Evolutionary conservation across 2,888 invertebrate genomes (phyloP).

Genomic region (Epicampocera succincta): DNA sequence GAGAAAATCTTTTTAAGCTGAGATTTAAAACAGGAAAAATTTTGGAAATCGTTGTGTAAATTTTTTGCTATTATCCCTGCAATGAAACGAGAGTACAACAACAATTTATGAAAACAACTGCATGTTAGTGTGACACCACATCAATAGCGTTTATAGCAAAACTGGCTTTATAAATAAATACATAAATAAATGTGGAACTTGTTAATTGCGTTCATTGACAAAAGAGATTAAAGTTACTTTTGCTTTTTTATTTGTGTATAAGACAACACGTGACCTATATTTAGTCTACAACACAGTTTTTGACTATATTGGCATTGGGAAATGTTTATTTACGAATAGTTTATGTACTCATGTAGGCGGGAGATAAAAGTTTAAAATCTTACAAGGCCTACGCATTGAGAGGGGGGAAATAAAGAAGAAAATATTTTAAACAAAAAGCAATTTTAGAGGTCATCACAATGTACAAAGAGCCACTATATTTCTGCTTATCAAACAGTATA

Average conservation of each 20-base stretch:
- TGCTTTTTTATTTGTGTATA: slow-evolving; percentile 11
- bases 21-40: too few relatives aligned
- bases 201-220: background rate
- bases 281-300: background rate
- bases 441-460: background rate
- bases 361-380: slow-evolving; percentile 20
- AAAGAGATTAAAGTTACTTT: slow-evolving; percentile 13
- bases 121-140: slow-evolving; percentile 2
- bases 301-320: background rate
- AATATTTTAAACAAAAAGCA: background rate
- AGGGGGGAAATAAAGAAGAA: background rate
- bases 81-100: too few relatives aligned
- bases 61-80: too few relatives aligned
- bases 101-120: too few relatives aligned
- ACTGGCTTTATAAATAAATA: too few relatives aligned
- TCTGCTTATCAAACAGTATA: too few relatives aligned
- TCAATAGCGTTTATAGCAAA: background rate
- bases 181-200: background rate
- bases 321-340: background rate
- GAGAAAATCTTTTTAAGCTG: too few relatives aligned
- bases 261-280: slow-evolving; percentile 29
- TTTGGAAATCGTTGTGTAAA: too few relatives aligned
- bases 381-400: slow-evolving; percentile 1
- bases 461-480: too few relatives aligned
- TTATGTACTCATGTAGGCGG: slow-evolving; percentile 38